Conservation (phyloP, 2,797 vertebrate genomes). For the Falco biarmicus region DNA sequence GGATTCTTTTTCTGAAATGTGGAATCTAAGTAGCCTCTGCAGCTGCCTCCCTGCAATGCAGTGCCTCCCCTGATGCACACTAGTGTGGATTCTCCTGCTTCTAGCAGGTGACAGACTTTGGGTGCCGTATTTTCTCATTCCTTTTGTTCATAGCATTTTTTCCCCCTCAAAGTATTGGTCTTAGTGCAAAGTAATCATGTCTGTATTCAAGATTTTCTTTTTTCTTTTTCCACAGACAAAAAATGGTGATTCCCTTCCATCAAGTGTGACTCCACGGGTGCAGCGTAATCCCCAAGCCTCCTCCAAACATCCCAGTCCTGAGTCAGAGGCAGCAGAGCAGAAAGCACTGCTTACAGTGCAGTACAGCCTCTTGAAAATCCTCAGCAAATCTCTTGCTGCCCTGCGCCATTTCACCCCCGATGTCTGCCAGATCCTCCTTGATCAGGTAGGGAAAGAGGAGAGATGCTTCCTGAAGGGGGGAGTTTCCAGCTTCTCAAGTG, state of each 20-base stretch:
- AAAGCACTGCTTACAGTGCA: conserved; percentile 90
- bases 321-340: conserved; percentile 89
- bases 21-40: not conserved
- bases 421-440: conserved; percentile 96
- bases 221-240: conserved; percentile 82
- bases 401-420: conserved; percentile 96
- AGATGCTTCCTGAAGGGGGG: not conserved
- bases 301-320: conserved; percentile 79
- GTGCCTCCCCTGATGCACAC: not conserved
- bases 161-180: not conserved
- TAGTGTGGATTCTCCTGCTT: not conserved
- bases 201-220: not conserved
- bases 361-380: conserved; percentile 95
- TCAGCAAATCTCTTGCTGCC: conserved; percentile 93
- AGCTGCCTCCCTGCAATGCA: conserved; percentile 41
- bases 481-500: not conserved
- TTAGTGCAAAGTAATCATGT: not conserved
- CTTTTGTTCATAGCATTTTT: not conserved
- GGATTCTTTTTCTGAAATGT: not conserved
- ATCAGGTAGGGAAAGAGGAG: conserved; percentile 83
- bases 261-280: conserved; percentile 79
- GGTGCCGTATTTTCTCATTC: not conserved
- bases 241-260: conserved; percentile 88
- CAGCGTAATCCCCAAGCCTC: conserved; percentile 80
- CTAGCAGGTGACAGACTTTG: not conserved